Conservation (phyloP, 2,888 invertebrate genomes). For the Xestia rhomboidea region DNA sequence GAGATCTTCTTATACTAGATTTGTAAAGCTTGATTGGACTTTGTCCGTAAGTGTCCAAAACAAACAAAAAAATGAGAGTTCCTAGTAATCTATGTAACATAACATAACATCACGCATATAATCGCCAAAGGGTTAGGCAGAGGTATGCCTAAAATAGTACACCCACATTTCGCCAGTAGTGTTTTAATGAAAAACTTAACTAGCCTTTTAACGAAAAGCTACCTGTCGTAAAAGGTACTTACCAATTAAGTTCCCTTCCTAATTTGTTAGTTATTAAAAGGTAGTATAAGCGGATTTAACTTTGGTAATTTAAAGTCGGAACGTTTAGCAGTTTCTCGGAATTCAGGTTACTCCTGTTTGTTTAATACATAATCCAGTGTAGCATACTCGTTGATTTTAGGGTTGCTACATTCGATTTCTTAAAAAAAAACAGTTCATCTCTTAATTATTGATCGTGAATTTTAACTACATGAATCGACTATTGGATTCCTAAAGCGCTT, state of each 20-base stretch:
- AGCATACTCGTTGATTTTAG: constrained; percentile 14
- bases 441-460: background rate
- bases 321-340: constrained; percentile 36
- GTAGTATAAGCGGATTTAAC: constrained; percentile 47
- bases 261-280: constrained; percentile 26
- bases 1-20: too few relatives aligned
- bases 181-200: background rate
- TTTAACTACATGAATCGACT: background rate
- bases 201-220: background rate
- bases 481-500: background rate
- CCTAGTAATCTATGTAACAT: background rate
- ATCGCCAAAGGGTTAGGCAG: too few relatives aligned
- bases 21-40: too few relatives aligned
- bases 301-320: constrained; percentile 46
- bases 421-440: background rate
- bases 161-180: too few relatives aligned
- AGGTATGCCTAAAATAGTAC: too few relatives aligned
- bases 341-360: constrained; percentile 51
- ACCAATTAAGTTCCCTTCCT: background rate
- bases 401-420: constrained; percentile 5
- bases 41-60: background rate
- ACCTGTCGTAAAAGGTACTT: background rate
- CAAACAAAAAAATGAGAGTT: background rate
- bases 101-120: background rate
- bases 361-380: constrained; percentile 34